These are phyloP conservation scores for Lasiommata megera DNA, from an alignment of 2,888 invertebrate species.

Conservation along the genomic window DNA sequence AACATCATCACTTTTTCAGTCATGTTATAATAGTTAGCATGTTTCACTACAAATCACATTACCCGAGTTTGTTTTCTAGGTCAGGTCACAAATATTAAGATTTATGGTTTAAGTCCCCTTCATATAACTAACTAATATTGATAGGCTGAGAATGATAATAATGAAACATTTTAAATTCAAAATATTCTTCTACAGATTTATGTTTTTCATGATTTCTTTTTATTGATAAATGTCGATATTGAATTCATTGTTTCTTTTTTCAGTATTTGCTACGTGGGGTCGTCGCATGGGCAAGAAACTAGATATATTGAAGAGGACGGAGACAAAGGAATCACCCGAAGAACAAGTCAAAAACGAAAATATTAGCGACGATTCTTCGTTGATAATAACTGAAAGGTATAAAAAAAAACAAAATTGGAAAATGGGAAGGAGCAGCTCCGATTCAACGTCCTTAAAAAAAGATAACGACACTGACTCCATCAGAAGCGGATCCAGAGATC, in stretches of 20 bases:
- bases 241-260: slow-evolving; percentile 38
- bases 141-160: no score
- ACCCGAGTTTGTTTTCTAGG: no score
- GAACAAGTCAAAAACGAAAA: slow-evolving; percentile 54
- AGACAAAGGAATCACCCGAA: slow-evolving; percentile 80
- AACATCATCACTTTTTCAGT: not conserved
- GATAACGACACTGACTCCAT: slow-evolving; percentile 75
- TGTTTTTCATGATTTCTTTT: no score
- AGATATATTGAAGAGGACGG: slow-evolving; percentile 86
- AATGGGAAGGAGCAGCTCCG: slow-evolving; percentile 79
- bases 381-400: slow-evolving; percentile 64
- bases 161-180: not conserved
- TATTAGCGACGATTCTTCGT: slow-evolving; percentile 54
- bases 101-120: no score
- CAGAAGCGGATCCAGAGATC: slow-evolving; percentile 71
- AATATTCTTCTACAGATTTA: no score
- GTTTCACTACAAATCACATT: no score
- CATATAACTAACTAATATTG: no score
- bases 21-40: no score
- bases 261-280: slow-evolving; percentile 88
- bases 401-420: slow-evolving; percentile 82
- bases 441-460: slow-evolving; percentile 67
- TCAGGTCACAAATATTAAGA: no score
- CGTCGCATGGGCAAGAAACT: slow-evolving; percentile 89
- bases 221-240: not conserved